Evolutionary conservation across 2,113 vertebrate genomes (phyloP).

Genomic region (Meleagris gallopavo): DNA sequence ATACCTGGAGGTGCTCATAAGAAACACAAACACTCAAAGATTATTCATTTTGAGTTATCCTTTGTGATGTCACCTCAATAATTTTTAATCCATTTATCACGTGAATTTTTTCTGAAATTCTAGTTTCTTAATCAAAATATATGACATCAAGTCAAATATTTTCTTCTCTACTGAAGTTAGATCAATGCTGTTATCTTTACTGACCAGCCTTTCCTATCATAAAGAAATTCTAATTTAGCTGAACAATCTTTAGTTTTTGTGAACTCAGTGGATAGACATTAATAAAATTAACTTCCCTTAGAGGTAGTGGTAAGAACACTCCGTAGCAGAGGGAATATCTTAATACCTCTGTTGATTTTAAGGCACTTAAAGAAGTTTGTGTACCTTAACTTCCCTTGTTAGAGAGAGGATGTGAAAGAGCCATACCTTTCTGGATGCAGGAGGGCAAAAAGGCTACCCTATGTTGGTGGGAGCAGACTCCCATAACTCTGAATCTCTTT

Average conservation of each 20-base stretch:
- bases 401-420: background rate
- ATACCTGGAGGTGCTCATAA: background rate
- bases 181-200: background rate
- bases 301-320: rapidly evolving
- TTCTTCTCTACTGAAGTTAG: background rate
- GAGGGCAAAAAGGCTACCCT: background rate
- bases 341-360: background rate
- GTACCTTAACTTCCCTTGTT: background rate
- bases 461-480: rapidly evolving
- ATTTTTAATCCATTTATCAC: background rate
- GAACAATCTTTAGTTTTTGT: background rate
- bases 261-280: background rate
- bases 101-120: background rate
- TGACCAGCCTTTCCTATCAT: background rate
- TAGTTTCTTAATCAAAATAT: background rate
- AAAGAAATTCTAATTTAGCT: background rate
- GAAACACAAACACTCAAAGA: background rate
- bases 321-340: background rate
- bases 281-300: background rate
- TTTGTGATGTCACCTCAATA: background rate
- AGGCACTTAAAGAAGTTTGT: background rate
- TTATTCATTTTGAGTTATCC: background rate
- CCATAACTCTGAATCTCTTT: background rate
- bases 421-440: background rate
- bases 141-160: background rate